Percentiles rank a stretch among this genome's conserved stretches.
Evolutionary conservation across 2,888 invertebrate species (phyloP).

Genomic region (Mechanitis messenoides): DNA sequence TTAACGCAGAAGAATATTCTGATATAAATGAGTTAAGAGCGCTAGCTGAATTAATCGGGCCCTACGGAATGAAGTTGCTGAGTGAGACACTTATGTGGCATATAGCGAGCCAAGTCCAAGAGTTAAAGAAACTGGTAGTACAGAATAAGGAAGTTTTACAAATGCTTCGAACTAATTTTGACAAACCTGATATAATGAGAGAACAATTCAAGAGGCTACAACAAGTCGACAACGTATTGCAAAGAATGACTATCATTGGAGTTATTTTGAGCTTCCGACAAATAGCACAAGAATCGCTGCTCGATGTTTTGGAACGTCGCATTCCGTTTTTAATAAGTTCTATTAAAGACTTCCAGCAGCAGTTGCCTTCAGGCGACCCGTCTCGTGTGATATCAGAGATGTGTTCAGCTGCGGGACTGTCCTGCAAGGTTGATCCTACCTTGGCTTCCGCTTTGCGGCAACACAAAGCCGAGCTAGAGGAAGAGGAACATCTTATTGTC

Average conservation of each 20-base stretch:
- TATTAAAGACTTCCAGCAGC: constrained; percentile 94
- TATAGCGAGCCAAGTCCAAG: constrained; percentile 97
- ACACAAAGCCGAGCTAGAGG: constrained; percentile 91
- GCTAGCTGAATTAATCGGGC: constrained; percentile 96
- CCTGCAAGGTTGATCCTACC: constrained; percentile 96
- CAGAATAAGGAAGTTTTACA: constrained; percentile 95
- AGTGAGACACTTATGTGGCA: constrained; percentile 99
- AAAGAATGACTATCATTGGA: constrained; percentile 98
- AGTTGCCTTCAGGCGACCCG: constrained; percentile 92
- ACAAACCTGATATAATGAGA: constrained; percentile 98
- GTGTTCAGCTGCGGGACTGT: constrained; percentile 96
- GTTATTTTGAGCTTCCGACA: constrained; percentile 97
- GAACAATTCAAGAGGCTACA: constrained; percentile 94
- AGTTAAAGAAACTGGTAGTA: constrained; percentile 93
- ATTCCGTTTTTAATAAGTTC: constrained; percentile 98
- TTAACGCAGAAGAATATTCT: constrained; percentile 98
- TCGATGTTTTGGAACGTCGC: constrained; percentile 93
- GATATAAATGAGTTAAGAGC: constrained; percentile 96
- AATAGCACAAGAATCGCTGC: constrained; percentile 93
- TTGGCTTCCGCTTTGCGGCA: constrained; percentile 91
- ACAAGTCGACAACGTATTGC: constrained; percentile 95
- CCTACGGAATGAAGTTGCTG: constrained; percentile 97
- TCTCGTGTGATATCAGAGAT: constrained; percentile 96
- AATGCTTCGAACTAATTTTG: constrained; percentile 95
- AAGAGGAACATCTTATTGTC: constrained; percentile 94